Conservation (phyloP, 2,888 invertebrate species). For the Meiosimyza platycephala region DNA sequence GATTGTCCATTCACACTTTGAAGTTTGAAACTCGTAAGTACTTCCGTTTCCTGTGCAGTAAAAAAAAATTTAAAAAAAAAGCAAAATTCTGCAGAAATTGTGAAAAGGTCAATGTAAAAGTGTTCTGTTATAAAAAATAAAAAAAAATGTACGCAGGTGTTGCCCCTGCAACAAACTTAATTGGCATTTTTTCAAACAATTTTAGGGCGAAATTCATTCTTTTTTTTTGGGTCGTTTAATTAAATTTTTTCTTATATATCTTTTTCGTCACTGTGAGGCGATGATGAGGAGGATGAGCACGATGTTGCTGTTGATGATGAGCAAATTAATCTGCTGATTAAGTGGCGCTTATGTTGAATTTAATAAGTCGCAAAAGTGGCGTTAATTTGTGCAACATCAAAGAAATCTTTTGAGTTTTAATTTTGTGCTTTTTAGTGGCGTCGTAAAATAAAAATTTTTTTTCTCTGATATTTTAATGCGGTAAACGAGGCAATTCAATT, state of each 20-base stretch:
- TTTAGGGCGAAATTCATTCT: constrained; percentile 12
- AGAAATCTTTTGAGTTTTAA: constrained; percentile 10
- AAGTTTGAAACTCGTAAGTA: constrained; percentile 33
- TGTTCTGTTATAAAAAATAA: neutral
- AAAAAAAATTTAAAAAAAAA: neutral
- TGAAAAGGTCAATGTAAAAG: neutral
- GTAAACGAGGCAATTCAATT: neutral
- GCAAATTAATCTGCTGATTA: constrained; percentile 31
- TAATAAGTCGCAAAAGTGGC: constrained; percentile 30
- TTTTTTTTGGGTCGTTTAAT: constrained; percentile 25
- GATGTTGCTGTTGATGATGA: constrained; percentile 5
- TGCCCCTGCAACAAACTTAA: constrained; percentile 5
- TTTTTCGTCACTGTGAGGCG: neutral
- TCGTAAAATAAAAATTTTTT: neutral
- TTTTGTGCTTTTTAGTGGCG: neutral
- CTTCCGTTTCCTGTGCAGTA: constrained; percentile 30
- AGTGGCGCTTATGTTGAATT: constrained; percentile 35
- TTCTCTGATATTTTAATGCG: neutral
- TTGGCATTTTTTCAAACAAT: neutral
- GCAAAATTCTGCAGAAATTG: neutral
- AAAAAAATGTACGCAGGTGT: constrained; percentile 28
- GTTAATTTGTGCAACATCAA: constrained; percentile 22
- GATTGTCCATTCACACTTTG: constrained; percentile 32
- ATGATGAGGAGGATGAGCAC: neutral
- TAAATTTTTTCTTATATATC: constrained; percentile 26